Evolutionary conservation across 2,113 vertebrate species (phyloP).

Genomic region (Aspidoscelis tigris): DNA sequence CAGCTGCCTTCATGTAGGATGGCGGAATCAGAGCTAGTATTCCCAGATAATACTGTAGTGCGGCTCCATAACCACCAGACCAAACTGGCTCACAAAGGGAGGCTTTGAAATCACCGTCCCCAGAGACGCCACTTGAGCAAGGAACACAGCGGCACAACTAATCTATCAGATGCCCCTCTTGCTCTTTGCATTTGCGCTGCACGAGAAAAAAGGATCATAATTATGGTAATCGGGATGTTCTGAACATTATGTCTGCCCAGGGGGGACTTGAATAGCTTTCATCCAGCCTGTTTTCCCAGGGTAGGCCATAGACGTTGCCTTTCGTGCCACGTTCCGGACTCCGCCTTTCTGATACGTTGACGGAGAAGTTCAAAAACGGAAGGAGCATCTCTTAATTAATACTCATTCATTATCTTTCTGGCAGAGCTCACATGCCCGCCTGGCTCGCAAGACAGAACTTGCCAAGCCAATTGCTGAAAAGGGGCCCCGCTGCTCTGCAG

Average conservation of each 20-base stretch:
- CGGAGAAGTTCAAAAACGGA: not conserved
- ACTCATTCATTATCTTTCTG: not conserved
- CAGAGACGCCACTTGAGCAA: no score
- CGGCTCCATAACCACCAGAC: no score
- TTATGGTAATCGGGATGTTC: no score
- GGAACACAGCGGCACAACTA: no score
- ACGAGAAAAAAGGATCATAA: not conserved
- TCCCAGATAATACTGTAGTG: no score
- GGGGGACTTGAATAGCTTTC: accelerated
- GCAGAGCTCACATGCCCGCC: not conserved
- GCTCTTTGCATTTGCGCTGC: not conserved
- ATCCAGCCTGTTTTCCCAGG: not conserved
- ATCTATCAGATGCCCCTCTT: no score
- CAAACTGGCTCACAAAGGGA: no score
- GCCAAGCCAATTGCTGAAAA: no score
- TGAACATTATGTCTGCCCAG: accelerated
- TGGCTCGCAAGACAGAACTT: not conserved
- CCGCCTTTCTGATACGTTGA: not conserved
- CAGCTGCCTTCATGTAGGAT: no score
- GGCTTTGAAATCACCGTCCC: no score
- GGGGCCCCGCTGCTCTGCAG: no score
- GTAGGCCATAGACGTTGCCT: accelerated
- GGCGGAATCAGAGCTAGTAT: no score
- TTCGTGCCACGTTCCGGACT: not conserved
- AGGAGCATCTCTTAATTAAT: not conserved